phyloP scores from a whole-genome alignment of 1,140 invertebrate species.

The Lordiphosa mommai region DNA sequence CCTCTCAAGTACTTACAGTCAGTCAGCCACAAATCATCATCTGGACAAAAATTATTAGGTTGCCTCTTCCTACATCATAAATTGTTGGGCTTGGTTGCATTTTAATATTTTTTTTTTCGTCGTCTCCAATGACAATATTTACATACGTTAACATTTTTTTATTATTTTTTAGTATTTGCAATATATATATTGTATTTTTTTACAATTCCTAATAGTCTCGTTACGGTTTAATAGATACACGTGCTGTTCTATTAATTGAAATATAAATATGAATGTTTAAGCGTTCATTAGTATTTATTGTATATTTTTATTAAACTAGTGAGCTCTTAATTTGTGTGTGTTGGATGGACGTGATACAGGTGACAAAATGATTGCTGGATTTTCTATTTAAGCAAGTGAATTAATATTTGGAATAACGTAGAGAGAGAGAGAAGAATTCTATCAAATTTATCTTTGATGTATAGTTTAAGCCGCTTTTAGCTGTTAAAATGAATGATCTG shows the following conservation, averaged over 20 bases:
- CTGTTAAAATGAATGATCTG: too few species aligned
- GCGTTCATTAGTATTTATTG: conserved; percentile 26
- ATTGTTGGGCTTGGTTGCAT: conserved; percentile 12
- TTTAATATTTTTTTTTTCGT: conserved; percentile 16
- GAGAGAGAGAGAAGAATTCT: too few species aligned
- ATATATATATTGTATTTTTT: too few species aligned
- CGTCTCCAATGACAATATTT: not conserved
- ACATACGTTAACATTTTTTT: not conserved
- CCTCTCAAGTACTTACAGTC: conserved; percentile 1
- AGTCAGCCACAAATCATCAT: conserved; percentile 6
- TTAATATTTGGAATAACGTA: not conserved
- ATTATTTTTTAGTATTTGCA: too few species aligned
- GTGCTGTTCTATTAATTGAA: conserved; percentile 13
- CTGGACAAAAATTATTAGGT: not conserved
- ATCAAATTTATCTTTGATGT: too few species aligned
- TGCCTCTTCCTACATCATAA: not conserved
- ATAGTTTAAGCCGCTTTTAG: too few species aligned
- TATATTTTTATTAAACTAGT: not conserved
- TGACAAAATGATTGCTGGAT: not conserved
- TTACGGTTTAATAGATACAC: not conserved
- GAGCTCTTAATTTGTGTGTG: conserved; percentile 21
- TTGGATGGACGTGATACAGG: not conserved
- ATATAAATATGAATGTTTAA: conserved; percentile 13
- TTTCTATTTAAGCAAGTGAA: not conserved
- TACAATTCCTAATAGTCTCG: too few species aligned